phyloP scores from a whole-genome alignment of 1,140 invertebrate species.

The Nymphalis io region DNA sequence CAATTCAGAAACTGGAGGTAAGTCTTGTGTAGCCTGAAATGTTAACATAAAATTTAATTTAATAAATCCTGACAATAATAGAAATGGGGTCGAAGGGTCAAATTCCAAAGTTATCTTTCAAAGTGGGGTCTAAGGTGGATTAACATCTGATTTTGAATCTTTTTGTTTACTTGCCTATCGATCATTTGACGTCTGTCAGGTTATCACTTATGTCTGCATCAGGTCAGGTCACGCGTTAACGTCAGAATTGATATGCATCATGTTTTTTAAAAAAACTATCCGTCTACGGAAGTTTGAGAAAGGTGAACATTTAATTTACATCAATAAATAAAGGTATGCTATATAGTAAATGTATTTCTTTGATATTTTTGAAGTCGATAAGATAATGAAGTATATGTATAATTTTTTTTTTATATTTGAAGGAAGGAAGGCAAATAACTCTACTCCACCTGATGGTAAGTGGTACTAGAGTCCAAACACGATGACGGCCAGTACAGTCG shows the following conservation, averaged over 20 bases:
- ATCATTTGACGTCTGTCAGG: constrained; percentile 69
- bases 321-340: neutral
- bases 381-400: neutral
- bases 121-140: constrained; percentile 13
- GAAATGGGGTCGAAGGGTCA: constrained; percentile 9
- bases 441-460: too few species aligned
- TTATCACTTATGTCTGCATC: constrained; percentile 50
- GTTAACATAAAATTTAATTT: neutral
- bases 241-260: constrained; percentile 22
- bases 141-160: constrained; percentile 34
- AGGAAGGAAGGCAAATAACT: too few species aligned
- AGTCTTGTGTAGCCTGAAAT: too few species aligned
- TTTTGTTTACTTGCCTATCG: constrained; percentile 63
- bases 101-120: constrained; percentile 10
- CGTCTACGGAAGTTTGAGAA: neutral
- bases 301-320: neutral
- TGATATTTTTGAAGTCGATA: neutral
- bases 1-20: too few species aligned
- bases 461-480: too few species aligned
- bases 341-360: neutral
- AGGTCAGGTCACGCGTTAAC: constrained; percentile 45
- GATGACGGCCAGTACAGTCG: too few species aligned
- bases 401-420: too few species aligned
- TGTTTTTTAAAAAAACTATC: neutral
- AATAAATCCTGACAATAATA: constrained; percentile 5